Evolutionary conservation across 2,113 vertebrate species (phyloP), one percentile per base, ranked within the genome.

Genomic region (mouse (Mus musculus)): DNA sequence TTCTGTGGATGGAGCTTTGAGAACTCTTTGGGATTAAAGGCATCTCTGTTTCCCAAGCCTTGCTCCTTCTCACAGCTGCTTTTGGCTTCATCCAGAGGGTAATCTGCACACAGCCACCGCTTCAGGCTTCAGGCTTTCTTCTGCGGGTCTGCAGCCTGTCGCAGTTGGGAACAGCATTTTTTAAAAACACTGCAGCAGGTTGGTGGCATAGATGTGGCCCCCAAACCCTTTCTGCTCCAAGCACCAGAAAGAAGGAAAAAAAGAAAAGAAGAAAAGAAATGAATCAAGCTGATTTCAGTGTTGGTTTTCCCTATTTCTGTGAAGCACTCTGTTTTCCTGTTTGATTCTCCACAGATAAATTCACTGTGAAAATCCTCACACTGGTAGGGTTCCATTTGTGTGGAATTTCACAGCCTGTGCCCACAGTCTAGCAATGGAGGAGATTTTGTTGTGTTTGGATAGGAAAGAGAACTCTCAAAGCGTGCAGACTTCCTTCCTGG

Each of bases 361-460:
- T 19, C 24, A 17, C 30, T 26, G 49, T 14, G 4, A 65, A 90
- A 59, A 81, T 49, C 33, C 80, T 86, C 88, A 63, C 20, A 24
- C 12, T 11, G 4, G 54, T 81, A 85, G 42, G 94, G 61, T 7
- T 59, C 26, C 10, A 8, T 54, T n/a, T 46, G 95, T 71, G 49
- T 92, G 91, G 89, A 84, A 75, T 86, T 85, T 91, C 90, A 65
- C 65, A 76, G 86, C 69, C 77, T 71, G 67, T 10, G 52, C 77
- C 59, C 20, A 6, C 17, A 69, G 61, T 36, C 91, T 82, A 71
- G 89, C 89, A 39, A 39, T 28, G 36, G 52, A 3, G 7, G 89
- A 84, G 91, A 80, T 12, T 26, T 33, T 75, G 81, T 84, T 65
- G 76, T 63, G 52, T 88, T 88, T 90, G 52, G 72, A 71, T 30